Evolutionary conservation across 2,888 invertebrate genomes (phyloP).

Genomic region (Orthosia incerta): DNA sequence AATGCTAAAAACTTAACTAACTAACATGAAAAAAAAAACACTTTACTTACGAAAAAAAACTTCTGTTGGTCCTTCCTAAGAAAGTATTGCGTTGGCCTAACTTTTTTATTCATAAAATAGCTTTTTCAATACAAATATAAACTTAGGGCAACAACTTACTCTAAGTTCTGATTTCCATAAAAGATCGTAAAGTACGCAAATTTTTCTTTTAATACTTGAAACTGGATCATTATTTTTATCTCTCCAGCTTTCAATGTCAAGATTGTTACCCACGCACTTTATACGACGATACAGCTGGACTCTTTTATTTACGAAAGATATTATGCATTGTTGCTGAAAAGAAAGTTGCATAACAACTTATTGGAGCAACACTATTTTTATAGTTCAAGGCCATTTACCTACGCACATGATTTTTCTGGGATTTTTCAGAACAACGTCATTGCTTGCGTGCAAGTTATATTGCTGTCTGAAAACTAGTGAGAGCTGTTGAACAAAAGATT

Average conservation of each 20-base stretch:
- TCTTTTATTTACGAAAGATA: slow-evolving; percentile 21
- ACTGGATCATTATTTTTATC: slow-evolving; percentile 67
- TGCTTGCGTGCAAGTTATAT: background rate
- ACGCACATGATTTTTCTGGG: slow-evolving; percentile 16
- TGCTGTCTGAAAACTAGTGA: background rate
- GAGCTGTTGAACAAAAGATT: background rate
- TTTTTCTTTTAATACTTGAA: slow-evolving; percentile 32
- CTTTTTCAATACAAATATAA: no score
- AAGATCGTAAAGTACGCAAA: background rate
- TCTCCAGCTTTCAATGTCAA: slow-evolving; percentile 70
- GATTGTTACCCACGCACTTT: slow-evolving; percentile 62
- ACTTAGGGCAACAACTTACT: no score
- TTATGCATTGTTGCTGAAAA: slow-evolving; percentile 21
- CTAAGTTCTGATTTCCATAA: no score
- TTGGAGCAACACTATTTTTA: slow-evolving; percentile 16
- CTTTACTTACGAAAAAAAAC: no score
- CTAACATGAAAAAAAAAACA: no score
- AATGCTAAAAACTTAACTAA: no score
- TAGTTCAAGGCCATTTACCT: slow-evolving; percentile 26
- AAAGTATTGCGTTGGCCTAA: no score
- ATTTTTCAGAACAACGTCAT: slow-evolving; percentile 17
- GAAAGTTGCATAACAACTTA: slow-evolving; percentile 36
- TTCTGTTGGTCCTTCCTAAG: no score
- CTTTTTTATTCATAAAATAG: no score
- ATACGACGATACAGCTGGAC: slow-evolving; percentile 36